phyloP scores from a whole-genome alignment of 2,888 invertebrate species.

The Lithophane leautieri region DNA sequence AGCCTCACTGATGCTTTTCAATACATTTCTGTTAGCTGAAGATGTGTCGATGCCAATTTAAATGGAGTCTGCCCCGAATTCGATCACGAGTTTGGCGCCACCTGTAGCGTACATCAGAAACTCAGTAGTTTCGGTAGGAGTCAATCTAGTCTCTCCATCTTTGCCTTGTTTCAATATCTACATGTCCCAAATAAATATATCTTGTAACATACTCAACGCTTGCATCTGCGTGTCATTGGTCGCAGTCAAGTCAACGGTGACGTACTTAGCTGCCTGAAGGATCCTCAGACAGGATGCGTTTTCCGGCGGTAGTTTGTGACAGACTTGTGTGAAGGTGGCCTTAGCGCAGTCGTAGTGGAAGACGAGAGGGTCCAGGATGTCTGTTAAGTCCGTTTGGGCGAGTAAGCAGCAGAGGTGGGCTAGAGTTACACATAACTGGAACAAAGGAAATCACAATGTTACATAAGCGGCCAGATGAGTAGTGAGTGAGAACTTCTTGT shows the following conservation, averaged over 20 bases:
- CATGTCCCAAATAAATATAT: conserved; percentile 87
- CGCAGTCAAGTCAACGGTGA: conserved; percentile 84
- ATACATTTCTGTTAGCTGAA: background rate
- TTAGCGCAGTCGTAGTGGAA: conserved; percentile 87
- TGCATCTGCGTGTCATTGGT: conserved; percentile 79
- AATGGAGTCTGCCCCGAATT: background rate
- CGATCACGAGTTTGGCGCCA: background rate
- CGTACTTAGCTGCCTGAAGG: conserved; percentile 86
- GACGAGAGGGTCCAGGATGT: conserved; percentile 87
- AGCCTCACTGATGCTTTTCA: background rate
- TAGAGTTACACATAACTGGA: conserved; percentile 93
- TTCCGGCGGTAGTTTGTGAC: conserved; percentile 84
- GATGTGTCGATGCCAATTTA: no score
- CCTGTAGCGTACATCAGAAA: background rate
- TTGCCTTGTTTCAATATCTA: conserved; percentile 55
- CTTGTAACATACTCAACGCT: conserved; percentile 83
- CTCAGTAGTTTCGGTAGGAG: no score
- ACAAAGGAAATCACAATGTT: conserved; percentile 39
- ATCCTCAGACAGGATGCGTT: conserved; percentile 84
- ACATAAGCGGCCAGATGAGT: no score
- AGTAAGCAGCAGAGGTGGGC: conserved; percentile 92
- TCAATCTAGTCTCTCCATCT: background rate
- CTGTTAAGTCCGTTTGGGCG: conserved; percentile 89
- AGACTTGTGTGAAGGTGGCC: conserved; percentile 80
- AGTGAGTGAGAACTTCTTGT: no score